Base-by-base conservation (phyloP, 2,888 invertebrate genomes). In the Mystacides longicornis region DNA sequence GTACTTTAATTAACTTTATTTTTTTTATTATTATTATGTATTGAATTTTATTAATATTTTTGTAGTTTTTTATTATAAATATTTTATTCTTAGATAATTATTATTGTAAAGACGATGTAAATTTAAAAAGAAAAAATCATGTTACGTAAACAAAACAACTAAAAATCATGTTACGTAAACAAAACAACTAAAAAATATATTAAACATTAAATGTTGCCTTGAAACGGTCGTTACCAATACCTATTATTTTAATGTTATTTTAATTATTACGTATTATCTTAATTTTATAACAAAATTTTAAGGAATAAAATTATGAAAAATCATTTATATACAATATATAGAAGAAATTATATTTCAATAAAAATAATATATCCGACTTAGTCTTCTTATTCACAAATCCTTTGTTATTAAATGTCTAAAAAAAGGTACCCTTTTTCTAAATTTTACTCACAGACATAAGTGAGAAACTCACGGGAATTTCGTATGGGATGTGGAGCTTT, bases 211-310 rank as follows among this genome's bases (percentile, higher is more conserved):
- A 59, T 57, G 57, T 59, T 57, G 61, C 61, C 61, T 61, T 61
- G 61, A 61, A 61, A 61, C 61, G 61, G 57, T 61, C 55, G 61
- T 61, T 61, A 61, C 61, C 61, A 59, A 59, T 55, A 56, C 59
- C 61, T 61, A 61, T 61, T 59, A 61, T 48, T 37, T 37, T 37
- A 37, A 37, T 37, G 14, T n/a, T 3, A 37, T 27, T 27, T 27
- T 37, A 37, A 16, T 37, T 37, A 37, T 14, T 37, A 7, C 16
- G 16, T 37, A 37, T 37, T 37, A 37, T 37, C 37, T 14, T 37
- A 37, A 37, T 37, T 37, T 37, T 37, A 37, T 37, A 37, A 37
- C 37, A 37, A 37, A 27, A 37, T 37, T 37, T 14, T 37, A 60
- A 59, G 55, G 49, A 61, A 53, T 61, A 55, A 52, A 56, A 50